Percentiles rank a stretch among this genome's conserved stretches.
phyloP scores from a whole-genome alignment of 2,797 vertebrate genomes.

The Esox lucius region DNA sequence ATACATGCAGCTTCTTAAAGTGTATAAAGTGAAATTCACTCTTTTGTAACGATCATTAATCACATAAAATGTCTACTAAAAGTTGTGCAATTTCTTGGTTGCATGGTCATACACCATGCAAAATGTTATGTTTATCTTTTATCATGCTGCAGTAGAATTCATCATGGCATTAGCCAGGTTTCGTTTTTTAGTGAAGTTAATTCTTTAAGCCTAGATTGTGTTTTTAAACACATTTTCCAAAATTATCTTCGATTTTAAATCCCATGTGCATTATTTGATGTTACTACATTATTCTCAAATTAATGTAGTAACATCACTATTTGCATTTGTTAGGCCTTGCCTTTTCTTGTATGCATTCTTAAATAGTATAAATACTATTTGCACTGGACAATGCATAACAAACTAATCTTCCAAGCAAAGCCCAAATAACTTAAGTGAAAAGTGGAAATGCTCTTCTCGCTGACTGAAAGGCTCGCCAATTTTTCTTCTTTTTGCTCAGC shows the following conservation, averaged over 20 bases:
- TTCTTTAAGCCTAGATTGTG: background rate
- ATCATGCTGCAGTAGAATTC: background rate
- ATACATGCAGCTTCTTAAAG: background rate
- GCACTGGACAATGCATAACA: slow-evolving; percentile 41
- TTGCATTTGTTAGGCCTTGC: slow-evolving; percentile 10
- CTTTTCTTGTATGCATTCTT: slow-evolving; percentile 19
- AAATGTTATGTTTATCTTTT: background rate
- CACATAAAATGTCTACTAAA: background rate
- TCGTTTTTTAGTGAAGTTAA: background rate
- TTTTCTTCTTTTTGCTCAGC: slow-evolving; percentile 4
- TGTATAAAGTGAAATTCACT: no score
- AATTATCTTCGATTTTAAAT: background rate
- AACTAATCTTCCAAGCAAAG: background rate
- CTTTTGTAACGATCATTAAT: slow-evolving; percentile 1
- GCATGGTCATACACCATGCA: background rate
- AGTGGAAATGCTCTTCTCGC: slow-evolving; percentile 6
- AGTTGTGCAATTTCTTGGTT: background rate
- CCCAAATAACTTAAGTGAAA: slow-evolving; percentile 15
- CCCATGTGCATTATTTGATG: background rate
- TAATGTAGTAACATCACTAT: background rate
- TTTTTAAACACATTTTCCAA: background rate
- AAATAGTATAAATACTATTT: slow-evolving; percentile 5
- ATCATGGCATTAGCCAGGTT: background rate
- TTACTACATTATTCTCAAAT: background rate
- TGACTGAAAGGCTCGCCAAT: background rate